A percentile compares a stretch with the other conserved stretches of the same genome.
Evolutionary conservation across 2,888 invertebrate genomes (phyloP).

Genomic region (Psococerastis gibbosa): DNA sequence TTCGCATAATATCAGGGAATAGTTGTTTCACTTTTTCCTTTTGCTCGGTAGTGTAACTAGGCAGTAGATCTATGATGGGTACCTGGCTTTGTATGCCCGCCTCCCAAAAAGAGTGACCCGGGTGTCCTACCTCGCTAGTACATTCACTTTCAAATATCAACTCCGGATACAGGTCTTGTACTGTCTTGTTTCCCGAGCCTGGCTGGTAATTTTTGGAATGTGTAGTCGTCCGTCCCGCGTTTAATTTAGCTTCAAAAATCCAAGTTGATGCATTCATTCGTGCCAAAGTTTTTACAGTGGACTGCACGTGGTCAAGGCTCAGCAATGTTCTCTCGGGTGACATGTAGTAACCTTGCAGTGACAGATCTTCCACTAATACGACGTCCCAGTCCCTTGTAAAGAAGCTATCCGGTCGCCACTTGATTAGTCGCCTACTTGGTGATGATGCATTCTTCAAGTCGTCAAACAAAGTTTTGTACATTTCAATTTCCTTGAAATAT

Average conservation of each 20-base stretch:
- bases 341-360: neutral
- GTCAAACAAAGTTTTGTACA: conserved; percentile 5
- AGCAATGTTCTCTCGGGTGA: neutral
- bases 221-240: neutral
- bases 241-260: conserved; percentile 4
- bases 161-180: conserved; percentile 1
- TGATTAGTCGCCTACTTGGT: neutral
- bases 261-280: conserved; percentile 1
- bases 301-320: neutral
- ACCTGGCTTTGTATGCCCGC: neutral
- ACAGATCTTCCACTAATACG: conserved; percentile 1
- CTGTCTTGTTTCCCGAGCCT: neutral
- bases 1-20: neutral
- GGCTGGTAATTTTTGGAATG: neutral
- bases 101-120: conserved; percentile 1
- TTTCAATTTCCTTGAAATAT: conserved; percentile 3
- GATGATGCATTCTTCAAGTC: neutral
- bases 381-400: neutral
- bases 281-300: neutral
- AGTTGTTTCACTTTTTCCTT: conserved; percentile 1
- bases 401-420: neutral
- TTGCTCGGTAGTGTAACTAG: neutral
- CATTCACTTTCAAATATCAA: conserved; percentile 2
- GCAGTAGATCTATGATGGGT: neutral
- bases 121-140: neutral